phyloP scores from a whole-genome alignment of 2,888 invertebrate species.

The Sepiola atlantica region DNA sequence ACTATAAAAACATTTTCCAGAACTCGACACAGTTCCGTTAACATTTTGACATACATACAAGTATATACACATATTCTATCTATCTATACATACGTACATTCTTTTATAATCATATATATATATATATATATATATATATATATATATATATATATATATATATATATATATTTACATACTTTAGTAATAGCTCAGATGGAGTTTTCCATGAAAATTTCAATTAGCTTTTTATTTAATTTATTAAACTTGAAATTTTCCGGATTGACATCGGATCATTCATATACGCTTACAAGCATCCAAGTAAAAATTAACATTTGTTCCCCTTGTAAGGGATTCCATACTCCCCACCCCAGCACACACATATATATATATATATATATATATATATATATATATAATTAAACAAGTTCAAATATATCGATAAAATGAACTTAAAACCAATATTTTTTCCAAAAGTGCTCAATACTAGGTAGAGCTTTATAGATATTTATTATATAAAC shows the following conservation, averaged over 20 bases:
- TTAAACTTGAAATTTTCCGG: background rate
- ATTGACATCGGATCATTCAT: background rate
- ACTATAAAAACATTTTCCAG: background rate
- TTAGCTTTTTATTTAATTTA: background rate
- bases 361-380: too few species aligned
- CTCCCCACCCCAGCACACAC: background rate
- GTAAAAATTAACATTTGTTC: background rate
- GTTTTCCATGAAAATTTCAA: background rate
- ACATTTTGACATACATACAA: background rate
- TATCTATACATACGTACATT: slow-evolving; percentile 23
- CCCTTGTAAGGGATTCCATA: background rate
- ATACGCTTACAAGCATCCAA: background rate
- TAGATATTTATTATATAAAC: too few species aligned
- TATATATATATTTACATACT: background rate
- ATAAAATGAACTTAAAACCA: too few species aligned
- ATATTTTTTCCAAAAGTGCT: too few species aligned
- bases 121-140: slow-evolving; percentile 38
- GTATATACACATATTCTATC: background rate
- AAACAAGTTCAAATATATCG: too few species aligned
- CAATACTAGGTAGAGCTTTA: too few species aligned
- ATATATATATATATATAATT: too few species aligned
- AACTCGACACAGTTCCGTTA: background rate
- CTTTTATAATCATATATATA: background rate
- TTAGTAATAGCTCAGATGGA: background rate
- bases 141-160: slow-evolving; percentile 41